Evolutionary conservation across 2,797 vertebrate species (phyloP).

Genomic region (Adrianichthys oophorus): DNA sequence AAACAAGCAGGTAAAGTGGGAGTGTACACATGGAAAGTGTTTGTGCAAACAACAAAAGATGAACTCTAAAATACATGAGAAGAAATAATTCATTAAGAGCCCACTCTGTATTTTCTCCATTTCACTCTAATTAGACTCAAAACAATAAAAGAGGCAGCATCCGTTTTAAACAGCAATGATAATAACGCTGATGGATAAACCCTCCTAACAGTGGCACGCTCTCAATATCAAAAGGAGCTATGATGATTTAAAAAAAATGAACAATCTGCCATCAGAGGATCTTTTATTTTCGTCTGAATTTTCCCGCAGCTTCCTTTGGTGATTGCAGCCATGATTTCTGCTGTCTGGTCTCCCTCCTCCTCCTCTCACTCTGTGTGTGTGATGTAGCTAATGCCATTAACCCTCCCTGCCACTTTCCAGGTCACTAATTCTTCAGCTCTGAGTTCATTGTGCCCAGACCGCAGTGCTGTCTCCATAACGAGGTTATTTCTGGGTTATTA

Average conservation of each 20-base stretch:
- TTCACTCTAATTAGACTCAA: conserved; percentile 74
- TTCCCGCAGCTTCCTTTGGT: conserved; percentile 74
- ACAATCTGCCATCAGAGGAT: conserved; percentile 57
- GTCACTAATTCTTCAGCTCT: conserved; percentile 98
- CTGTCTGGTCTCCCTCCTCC: conserved; percentile 3
- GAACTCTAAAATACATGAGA: conserved; percentile 60
- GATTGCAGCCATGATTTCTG: conserved; percentile 74
- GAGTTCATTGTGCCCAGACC: conserved; percentile 97
- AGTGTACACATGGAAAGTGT: conserved; percentile 5
- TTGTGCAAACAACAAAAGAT: conserved; percentile 49
- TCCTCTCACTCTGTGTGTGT: conserved; percentile 67
- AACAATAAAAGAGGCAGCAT: conserved; percentile 67
- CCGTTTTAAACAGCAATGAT: conserved; percentile 62
- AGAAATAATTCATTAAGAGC: conserved; percentile 74
- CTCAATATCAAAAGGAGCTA: conserved; percentile 55
- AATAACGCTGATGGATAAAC: conserved; percentile 66
- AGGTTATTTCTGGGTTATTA: conserved; percentile 99
- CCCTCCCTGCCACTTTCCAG: conserved; percentile 94
- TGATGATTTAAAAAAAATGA: conserved; percentile 63
- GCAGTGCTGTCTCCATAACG: conserved; percentile 96
- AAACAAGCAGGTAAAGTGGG: conserved; percentile 52
- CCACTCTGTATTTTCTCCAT: conserved; percentile 50
- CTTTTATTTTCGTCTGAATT: conserved; percentile 54
- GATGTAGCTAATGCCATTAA: conserved; percentile 87
- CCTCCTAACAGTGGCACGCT: conserved; percentile 49